Percentiles rank a stretch among this genome's conserved stretches.
Conservation (phyloP, 2,113 vertebrate genomes). For the Alligator mississippiensis region DNA sequence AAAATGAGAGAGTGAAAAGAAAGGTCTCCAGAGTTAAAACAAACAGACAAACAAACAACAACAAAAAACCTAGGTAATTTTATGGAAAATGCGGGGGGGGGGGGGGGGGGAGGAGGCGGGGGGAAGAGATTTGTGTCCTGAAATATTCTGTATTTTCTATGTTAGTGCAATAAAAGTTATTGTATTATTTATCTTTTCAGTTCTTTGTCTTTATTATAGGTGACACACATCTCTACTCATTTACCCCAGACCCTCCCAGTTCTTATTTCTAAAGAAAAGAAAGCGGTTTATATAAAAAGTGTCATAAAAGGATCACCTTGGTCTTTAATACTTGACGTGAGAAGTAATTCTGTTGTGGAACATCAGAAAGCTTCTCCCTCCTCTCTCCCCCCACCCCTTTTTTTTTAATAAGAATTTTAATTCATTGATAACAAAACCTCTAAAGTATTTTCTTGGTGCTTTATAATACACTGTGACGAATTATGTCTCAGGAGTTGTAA, state of each 20-base stretch:
- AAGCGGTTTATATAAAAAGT: neutral
- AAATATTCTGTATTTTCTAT: neutral
- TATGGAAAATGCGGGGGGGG: neutral
- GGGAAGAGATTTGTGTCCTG: neutral
- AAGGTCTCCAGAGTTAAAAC: neutral
- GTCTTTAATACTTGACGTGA: slow-evolving; percentile 61
- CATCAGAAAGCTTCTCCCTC: slow-evolving; percentile 50
- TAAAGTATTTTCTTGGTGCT: slow-evolving; percentile 75
- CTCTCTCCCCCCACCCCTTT: neutral
- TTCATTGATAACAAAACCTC: slow-evolving; percentile 68
- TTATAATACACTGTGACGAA: slow-evolving; percentile 77
- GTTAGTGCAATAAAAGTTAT: neutral
- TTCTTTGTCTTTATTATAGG: neutral
- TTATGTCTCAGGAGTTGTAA: slow-evolving; percentile 72
- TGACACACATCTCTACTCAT: neutral
- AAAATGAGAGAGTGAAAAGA: neutral
- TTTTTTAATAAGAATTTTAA: slow-evolving; percentile 71
- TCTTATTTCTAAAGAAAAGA: slow-evolving; percentile 7
- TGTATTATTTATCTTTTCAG: neutral
- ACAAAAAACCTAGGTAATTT: neutral
- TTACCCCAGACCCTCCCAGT: neutral
- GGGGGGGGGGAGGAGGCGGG: neutral
- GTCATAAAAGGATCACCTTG: slow-evolving; percentile 36
- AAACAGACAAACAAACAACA: neutral
- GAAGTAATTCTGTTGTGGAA: slow-evolving; percentile 58